Evolutionary conservation across 2,888 invertebrate genomes (phyloP), one percentile per base, ranked within the genome.

Genomic region (Oeneis ivallda): DNA sequence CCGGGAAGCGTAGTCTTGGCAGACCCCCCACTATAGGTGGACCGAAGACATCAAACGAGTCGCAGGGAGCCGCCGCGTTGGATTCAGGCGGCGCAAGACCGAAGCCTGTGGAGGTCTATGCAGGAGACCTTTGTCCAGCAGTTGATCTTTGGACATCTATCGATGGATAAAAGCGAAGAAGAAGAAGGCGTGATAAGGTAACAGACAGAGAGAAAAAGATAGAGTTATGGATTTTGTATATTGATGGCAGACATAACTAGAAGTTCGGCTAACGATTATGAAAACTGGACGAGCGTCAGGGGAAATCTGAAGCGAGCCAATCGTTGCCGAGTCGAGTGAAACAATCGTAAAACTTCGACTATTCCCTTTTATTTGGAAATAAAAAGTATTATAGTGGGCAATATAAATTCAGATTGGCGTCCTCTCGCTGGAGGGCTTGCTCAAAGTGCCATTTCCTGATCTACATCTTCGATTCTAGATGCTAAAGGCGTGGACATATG

Each of bases 271-370:
- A 56, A 57, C 64, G 63, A 61, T 60, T 52, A 60, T 63, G 61
- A 66, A 50, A 63, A 47, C 64, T 62, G 60, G 64, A 57, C 62
- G 77, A 76, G 77, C 77, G 82, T 76, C 87, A 68, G 69, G 87
- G 89, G 88, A 88, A 88, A 86, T 87, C 84, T 32, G 57, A 64
- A 65, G 63, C 82, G 73, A 65, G 65, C 64, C 72, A 67, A 71
- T 66, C 66, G 70, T 76, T 74, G 61, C 64, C 72, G 68, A 66
- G 57, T 68, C 70, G 54, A 66, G 64, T 71, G 69, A 60, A 72
- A 74, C 74, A 74, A 69, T 74, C 75, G 74, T 75, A 72, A 76
- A 78, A 76, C 69, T 75, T 73, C 64, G 45, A 57, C 67, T 60
- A 62, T 69, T 71, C 60, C 61, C 65, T 53, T 72, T 74, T 73